phyloP scores from a whole-genome alignment of 2,113 vertebrate genomes.

The Spea bombifrons region DNA sequence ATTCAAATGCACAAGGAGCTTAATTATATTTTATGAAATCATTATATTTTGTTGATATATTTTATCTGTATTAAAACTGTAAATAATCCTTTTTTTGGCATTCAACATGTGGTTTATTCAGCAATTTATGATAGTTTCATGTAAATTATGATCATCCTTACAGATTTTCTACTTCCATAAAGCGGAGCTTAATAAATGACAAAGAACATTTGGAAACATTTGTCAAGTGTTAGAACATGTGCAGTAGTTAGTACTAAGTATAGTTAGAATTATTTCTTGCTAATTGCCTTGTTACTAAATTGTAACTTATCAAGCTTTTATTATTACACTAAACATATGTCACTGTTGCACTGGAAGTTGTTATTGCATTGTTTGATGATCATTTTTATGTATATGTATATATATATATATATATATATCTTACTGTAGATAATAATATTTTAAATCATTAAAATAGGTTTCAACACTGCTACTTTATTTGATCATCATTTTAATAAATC shows the following conservation, averaged over 20 bases:
- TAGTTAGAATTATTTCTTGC: slow-evolving; percentile 29
- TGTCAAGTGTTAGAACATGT: slow-evolving; percentile 29
- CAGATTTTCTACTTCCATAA: slow-evolving; percentile 14
- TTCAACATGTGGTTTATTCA: neutral
- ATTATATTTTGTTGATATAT: neutral
- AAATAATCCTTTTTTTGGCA: slow-evolving; percentile 1
- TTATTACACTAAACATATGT: slow-evolving; percentile 24
- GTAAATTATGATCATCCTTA: slow-evolving; percentile 3
- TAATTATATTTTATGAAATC: slow-evolving; percentile 18
- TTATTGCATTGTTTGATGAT: too few relatives aligned
- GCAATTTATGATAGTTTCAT: slow-evolving; percentile 8
- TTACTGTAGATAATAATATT: too few relatives aligned
- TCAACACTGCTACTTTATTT: too few relatives aligned
- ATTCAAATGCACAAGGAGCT: neutral
- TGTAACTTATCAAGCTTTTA: slow-evolving; percentile 19
- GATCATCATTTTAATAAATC: too few relatives aligned
- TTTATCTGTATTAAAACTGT: neutral
- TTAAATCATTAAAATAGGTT: too few relatives aligned
- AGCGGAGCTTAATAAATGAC: slow-evolving; percentile 34
- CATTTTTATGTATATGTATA: too few relatives aligned
- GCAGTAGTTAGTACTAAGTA: slow-evolving; percentile 19
- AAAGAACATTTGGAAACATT: slow-evolving; percentile 29
- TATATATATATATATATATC: too few relatives aligned
- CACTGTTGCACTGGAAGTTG: neutral
- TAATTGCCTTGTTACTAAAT: slow-evolving; percentile 30